These are phyloP conservation scores for Polyommatus icarus DNA, from an alignment of 2,888 invertebrate species.

Conservation along the genomic window DNA sequence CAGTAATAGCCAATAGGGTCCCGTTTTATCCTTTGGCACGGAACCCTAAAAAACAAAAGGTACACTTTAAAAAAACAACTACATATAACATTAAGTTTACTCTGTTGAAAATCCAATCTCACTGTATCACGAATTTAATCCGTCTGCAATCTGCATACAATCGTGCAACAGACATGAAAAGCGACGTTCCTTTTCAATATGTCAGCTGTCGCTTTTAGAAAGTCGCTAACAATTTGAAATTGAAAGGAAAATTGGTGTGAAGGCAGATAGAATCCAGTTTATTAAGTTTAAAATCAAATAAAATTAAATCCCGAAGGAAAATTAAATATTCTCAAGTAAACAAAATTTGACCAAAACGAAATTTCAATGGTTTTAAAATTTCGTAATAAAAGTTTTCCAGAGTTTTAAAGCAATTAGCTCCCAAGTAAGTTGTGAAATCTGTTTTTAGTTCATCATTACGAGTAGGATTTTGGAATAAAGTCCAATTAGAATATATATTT, in stretches of 20 bases:
- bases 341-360: not conserved
- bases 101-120: conserved; percentile 4
- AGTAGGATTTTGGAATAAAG: not conserved
- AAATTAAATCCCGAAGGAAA: not conserved
- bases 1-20: no score
- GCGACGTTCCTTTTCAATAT: not conserved
- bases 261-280: not conserved
- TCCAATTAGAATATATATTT: not conserved
- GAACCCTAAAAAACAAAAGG: not conserved
- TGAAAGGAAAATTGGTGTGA: not conserved
- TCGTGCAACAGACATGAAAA: not conserved
- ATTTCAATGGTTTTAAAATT: not conserved
- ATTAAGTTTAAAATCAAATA: not conserved
- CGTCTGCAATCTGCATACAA: conserved; percentile 3
- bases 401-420: not conserved
- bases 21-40: no score
- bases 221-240: not conserved
- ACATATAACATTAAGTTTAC: conserved; percentile 14
- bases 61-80: not conserved
- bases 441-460: not conserved
- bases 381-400: not conserved
- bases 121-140: not conserved
- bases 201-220: not conserved
- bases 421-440: not conserved
- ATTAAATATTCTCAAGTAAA: not conserved